phyloP scores from a whole-genome alignment of 2,113 vertebrate species.

The Megaceryle maxima region DNA sequence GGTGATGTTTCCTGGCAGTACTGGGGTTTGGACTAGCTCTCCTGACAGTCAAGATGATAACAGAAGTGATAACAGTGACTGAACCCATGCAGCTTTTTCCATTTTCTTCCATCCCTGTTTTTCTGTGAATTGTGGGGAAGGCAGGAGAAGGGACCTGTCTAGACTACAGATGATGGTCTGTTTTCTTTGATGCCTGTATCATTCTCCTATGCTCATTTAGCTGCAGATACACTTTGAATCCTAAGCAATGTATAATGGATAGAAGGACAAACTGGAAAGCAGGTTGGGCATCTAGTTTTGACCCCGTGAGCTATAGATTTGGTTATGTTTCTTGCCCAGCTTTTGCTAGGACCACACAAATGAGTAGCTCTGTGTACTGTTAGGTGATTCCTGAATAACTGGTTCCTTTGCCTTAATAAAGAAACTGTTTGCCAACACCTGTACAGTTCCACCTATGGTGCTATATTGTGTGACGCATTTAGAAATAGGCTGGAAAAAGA shows the following conservation, averaged over 20 bases:
- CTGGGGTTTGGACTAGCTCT: background rate
- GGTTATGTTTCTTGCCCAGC: background rate
- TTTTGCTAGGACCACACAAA: background rate
- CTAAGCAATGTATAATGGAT: background rate
- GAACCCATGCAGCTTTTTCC: background rate
- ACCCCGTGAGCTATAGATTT: background rate
- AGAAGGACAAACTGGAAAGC: background rate
- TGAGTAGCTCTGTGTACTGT: background rate
- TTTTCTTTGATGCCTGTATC: background rate
- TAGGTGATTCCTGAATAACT: background rate
- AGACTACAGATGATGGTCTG: background rate
- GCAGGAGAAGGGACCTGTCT: background rate
- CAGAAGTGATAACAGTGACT: background rate
- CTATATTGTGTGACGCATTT: background rate
- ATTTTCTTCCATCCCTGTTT: background rate
- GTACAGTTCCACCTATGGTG: background rate
- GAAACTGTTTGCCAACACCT: background rate
- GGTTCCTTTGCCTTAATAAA: background rate
- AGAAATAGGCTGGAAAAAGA: background rate
- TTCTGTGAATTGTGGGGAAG: background rate
- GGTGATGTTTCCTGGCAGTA: background rate
- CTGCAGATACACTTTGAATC: background rate
- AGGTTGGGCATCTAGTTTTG: background rate
- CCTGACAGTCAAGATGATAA: background rate
- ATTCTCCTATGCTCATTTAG: background rate